Evolutionary conservation across 2,888 invertebrate species (phyloP), one percentile per base, ranked within the genome.

Genomic region (Polydrusus cervinus): DNA sequence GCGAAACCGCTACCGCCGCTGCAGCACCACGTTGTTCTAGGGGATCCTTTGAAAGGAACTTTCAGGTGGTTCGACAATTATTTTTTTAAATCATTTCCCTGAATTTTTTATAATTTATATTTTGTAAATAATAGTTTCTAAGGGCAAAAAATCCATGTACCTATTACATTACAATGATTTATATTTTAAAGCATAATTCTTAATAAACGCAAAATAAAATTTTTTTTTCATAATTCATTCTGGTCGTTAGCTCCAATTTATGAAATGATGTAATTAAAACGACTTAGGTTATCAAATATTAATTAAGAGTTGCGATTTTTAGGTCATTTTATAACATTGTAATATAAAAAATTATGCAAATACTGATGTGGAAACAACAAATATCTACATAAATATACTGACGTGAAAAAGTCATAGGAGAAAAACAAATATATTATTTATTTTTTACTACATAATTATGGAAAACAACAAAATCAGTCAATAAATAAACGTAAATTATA

Each of bases 281-380:
- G 34, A 34, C 34, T 34, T 47, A n/a, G 53, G 53, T 30, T 53
- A 30, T 20, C 53, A 8, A 10, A 3, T 25, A 30, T n/a, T 25
- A 13, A 30, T 25, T 25, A 3, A n/a, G n/a, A 3, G 25, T 53
- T 25, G 25, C 34, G 3, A 3, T 53, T 25, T n/a, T 53, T 16
- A 47, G 13, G 30, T 25, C 16, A 53, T 30, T 53, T 53, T 53
- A 13, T n/a, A 53, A 53, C 6, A n/a, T 10, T 20, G 13, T 13
- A 43, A 47, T 20, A 25, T 30, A 53, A 30, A 10, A 13, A 51
- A n/a, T n/a, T 53, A 53, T 53, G n/a, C 16, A 53, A 53, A 53
- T 20, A 51, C 18, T 51, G 20, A 20, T 11, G 51, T 11, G 11
- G 20, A 51, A 51, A 20, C 10, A 9, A 51, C 18, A 11, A 34